A percentile compares a stretch with the other conserved stretches of the same genome.
These are phyloP conservation scores for Cenopis cana DNA, from an alignment of 2,888 invertebrate genomes.

Conservation along the genomic window DNA sequence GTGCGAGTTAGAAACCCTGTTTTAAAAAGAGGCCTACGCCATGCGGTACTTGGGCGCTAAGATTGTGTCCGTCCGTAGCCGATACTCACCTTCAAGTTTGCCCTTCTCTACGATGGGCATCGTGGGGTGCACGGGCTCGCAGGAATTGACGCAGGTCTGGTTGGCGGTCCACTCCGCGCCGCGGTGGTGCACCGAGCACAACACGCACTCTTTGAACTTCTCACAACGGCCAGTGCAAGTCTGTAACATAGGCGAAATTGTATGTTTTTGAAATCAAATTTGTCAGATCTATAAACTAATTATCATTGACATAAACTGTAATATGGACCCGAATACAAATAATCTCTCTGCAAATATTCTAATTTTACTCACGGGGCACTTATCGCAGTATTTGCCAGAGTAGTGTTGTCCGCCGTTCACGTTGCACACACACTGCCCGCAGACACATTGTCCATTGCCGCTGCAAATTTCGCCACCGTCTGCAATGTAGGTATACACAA, in stretches of 20 bases:
- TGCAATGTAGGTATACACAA: constrained; percentile 45
- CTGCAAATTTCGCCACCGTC: constrained; percentile 89
- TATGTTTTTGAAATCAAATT: background rate
- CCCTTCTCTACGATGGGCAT: constrained; percentile 68
- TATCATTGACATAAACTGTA: no score
- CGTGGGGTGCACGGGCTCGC: constrained; percentile 67
- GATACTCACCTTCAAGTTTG: constrained; percentile 75
- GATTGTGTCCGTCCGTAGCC: no score
- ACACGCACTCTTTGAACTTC: constrained; percentile 96
- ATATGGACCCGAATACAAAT: no score
- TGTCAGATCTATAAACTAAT: background rate
- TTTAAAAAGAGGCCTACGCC: background rate
- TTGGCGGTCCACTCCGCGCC: constrained; percentile 87
- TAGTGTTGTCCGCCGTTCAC: constrained; percentile 88
- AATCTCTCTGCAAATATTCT: no score
- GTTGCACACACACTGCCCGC: constrained; percentile 95
- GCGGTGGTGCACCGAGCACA: constrained; percentile 95
- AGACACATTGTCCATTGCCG: constrained; percentile 95
- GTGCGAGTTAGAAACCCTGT: no score
- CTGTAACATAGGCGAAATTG: constrained; percentile 70
- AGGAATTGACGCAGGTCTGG: constrained; percentile 80
- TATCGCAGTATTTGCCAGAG: constrained; percentile 96
- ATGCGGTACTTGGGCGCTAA: no score
- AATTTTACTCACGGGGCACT: constrained; percentile 90
- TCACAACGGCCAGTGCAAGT: constrained; percentile 96